Percentiles rank a stretch among this genome's conserved stretches.
Evolutionary conservation across 2,113 vertebrate species (phyloP).

Genomic region (Heliornis fulica): DNA sequence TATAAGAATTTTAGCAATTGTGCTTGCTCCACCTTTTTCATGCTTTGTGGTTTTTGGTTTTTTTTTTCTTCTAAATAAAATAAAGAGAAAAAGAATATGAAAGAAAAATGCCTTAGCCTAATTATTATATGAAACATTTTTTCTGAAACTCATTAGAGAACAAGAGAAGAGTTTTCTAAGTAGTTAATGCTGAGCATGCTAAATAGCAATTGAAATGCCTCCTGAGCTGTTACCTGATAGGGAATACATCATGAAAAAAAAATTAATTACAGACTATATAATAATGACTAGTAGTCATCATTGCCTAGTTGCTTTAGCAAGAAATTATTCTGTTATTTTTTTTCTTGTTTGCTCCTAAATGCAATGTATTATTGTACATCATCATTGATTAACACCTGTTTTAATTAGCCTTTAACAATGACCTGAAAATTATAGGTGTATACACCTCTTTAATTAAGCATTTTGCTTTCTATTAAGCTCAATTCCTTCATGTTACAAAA

Average conservation of each 20-base stretch:
- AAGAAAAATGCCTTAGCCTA: neutral
- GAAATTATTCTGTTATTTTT: neutral
- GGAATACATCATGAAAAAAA: neutral
- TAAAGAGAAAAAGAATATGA: neutral
- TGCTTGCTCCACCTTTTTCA: neutral
- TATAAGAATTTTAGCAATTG: neutral
- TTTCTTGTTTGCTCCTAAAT: neutral
- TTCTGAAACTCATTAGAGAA: neutral
- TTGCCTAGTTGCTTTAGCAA: neutral
- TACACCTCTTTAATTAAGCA: neutral
- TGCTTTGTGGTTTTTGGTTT: neutral
- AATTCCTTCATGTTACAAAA: neutral
- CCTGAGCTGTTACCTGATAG: neutral
- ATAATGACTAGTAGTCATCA: neutral
- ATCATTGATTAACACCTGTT: neutral
- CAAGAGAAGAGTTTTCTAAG: neutral
- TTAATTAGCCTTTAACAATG: conserved; percentile 1
- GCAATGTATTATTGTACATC: neutral
- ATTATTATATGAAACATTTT: neutral
- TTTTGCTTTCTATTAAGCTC: neutral
- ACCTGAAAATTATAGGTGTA: neutral
- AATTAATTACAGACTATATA: neutral
- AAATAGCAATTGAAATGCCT: neutral
- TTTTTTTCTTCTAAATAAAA: rapidly evolving
- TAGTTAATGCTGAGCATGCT: neutral